These are phyloP conservation scores for Dendrolimus kikuchii DNA, from an alignment of 1,140 invertebrate species.

Conservation along the genomic window DNA sequence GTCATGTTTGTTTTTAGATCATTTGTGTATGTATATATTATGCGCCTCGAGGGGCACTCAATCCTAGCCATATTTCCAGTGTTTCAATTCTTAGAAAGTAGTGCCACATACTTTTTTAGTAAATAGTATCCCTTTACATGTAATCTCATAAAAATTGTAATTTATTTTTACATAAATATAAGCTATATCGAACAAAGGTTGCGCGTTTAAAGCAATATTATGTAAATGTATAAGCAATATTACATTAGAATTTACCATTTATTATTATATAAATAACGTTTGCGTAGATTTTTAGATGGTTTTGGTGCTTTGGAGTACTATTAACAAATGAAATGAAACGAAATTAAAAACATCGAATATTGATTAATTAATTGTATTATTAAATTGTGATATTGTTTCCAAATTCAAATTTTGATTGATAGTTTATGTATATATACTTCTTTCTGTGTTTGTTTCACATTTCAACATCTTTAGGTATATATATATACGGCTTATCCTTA, in stretches of 20 bases:
- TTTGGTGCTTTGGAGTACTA: constrained; percentile 64
- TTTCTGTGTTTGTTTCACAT: neutral
- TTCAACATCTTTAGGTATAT: neutral
- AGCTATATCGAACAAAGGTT: constrained; percentile 36
- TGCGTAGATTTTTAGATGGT: constrained; percentile 53
- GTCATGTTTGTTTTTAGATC: no score
- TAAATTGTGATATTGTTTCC: constrained; percentile 20
- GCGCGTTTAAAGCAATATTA: constrained; percentile 64
- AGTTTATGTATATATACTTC: no score
- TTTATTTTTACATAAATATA: constrained; percentile 22
- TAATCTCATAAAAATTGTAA: constrained; percentile 9
- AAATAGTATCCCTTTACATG: constrained; percentile 15
- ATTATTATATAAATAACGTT: constrained; percentile 25
- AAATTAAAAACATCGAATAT: constrained; percentile 60
- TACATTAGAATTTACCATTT: constrained; percentile 41
- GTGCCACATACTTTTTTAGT: constrained; percentile 32
- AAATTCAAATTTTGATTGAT: neutral
- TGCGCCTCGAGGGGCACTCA: constrained; percentile 15
- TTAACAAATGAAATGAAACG: constrained; percentile 40
- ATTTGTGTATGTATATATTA: no score
- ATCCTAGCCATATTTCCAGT: constrained; percentile 30
- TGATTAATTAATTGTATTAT: constrained; percentile 39
- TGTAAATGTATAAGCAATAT: constrained; percentile 64
- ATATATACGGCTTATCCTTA: no score
- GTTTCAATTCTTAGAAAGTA: constrained; percentile 29